phyloP scores from a whole-genome alignment of 2,888 invertebrate genomes.

The Sepiola atlantica region DNA sequence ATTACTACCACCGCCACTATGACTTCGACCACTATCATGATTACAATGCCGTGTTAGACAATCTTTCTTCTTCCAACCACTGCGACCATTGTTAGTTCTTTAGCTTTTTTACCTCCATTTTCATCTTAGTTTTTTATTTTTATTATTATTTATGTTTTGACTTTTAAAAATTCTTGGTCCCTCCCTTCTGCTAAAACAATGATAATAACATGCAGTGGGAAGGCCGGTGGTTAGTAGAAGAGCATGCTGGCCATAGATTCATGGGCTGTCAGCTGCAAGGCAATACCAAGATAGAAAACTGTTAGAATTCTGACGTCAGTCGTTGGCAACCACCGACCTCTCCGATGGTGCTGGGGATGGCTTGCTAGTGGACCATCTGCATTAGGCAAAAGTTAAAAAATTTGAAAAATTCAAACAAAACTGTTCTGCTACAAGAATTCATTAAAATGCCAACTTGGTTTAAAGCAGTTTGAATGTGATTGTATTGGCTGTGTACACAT shows the following conservation, averaged over 20 bases:
- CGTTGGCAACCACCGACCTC: conserved; percentile 23
- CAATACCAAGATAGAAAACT: background rate
- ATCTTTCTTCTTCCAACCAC: conserved; percentile 34
- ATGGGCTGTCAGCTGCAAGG: conserved; percentile 42
- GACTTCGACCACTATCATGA: background rate
- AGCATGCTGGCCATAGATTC: conserved; percentile 32
- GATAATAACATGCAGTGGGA: conserved; percentile 35
- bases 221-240: conserved; percentile 38
- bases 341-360: background rate
- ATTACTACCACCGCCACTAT: background rate
- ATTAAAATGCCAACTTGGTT: background rate
- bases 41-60: background rate
- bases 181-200: background rate
- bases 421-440: conserved; percentile 18
- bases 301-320: conserved; percentile 44
- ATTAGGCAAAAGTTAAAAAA: conserved; percentile 36
- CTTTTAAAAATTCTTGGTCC: background rate
- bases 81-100: background rate
- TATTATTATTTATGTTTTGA: background rate
- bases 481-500: background rate
- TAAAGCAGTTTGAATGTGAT: background rate
- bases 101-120: background rate
- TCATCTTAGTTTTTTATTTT: background rate
- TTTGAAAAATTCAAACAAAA: conserved; percentile 10
- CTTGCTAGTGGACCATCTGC: conserved; percentile 42